A percentile compares a stretch with the other conserved stretches of the same genome.
Evolutionary conservation across 2,113 vertebrate species (phyloP).

Genomic region (Anhinga anhinga): DNA sequence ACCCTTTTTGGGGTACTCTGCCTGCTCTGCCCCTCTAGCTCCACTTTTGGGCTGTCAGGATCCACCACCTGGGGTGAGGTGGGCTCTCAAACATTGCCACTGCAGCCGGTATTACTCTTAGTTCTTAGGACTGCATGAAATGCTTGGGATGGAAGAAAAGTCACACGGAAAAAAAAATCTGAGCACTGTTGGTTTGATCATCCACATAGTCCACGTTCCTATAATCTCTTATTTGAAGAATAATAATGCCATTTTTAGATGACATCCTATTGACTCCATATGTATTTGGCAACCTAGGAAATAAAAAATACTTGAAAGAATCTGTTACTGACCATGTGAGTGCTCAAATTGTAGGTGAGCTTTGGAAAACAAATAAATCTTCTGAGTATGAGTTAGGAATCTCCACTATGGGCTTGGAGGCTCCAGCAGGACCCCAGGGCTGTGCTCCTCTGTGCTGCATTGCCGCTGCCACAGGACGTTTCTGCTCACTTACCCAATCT

Average conservation of each 20-base stretch:
- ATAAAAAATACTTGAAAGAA: neutral
- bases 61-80: rapidly evolving
- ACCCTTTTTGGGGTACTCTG: neutral
- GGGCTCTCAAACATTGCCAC: neutral
- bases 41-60: neutral
- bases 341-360: neutral
- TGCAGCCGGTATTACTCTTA: neutral
- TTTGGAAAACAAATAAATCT: neutral
- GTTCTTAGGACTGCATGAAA: neutral
- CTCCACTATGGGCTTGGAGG: neutral
- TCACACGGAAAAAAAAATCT: rapidly evolving
- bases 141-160: neutral
- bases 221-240: neutral
- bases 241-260: neutral
- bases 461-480: neutral
- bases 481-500: neutral
- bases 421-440: neutral
- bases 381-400: neutral
- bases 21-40: neutral
- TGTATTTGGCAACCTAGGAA: neutral
- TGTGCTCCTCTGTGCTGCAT: neutral
- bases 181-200: neutral
- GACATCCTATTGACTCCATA: rapidly evolving
- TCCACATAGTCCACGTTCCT: neutral
- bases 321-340: neutral